Conservation (phyloP, 1,140 invertebrate genomes). For the Pomacea maculata region DNA sequence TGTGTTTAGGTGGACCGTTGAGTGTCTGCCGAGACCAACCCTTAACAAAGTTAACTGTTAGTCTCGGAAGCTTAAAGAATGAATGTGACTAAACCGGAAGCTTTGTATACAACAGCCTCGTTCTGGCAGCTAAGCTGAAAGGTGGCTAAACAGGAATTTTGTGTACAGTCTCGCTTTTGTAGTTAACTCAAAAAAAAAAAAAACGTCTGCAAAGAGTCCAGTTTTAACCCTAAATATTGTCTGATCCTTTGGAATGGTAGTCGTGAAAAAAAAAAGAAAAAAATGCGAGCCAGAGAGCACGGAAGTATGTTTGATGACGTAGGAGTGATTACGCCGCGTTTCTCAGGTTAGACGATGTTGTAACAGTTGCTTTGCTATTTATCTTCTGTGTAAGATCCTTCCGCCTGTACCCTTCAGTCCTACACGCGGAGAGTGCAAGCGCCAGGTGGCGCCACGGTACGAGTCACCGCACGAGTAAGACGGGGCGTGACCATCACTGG, state of each 20-base stretch:
- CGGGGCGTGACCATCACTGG: not conserved
- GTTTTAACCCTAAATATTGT: not conserved
- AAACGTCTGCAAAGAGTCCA: too few relatives aligned
- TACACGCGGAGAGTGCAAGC: conserved; percentile 36
- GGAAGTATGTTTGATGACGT: not conserved
- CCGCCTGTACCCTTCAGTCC: conserved; percentile 41
- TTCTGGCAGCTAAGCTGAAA: too few relatives aligned
- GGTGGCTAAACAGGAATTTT: not conserved
- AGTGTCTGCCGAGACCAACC: too few relatives aligned
- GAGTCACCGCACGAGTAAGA: conserved; percentile 19
- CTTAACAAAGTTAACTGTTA: not conserved
- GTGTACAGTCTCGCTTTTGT: too few relatives aligned
- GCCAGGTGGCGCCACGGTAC: conserved; percentile 23
- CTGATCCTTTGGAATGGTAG: too few relatives aligned
- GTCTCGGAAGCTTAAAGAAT: not conserved
- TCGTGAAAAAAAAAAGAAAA: too few relatives aligned
- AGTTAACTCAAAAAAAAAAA: too few relatives aligned
- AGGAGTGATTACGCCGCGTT: not conserved
- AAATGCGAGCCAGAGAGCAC: not conserved
- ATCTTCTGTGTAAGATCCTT: conserved; percentile 28
- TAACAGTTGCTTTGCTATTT: not conserved
- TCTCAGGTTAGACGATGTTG: not conserved
- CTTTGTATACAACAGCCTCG: not conserved
- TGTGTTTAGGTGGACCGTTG: not conserved
- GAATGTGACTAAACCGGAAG: not conserved